Percentiles rank a stretch among this genome's conserved stretches.
Conservation (phyloP, 2,888 invertebrate species). For the Altica lythri region DNA sequence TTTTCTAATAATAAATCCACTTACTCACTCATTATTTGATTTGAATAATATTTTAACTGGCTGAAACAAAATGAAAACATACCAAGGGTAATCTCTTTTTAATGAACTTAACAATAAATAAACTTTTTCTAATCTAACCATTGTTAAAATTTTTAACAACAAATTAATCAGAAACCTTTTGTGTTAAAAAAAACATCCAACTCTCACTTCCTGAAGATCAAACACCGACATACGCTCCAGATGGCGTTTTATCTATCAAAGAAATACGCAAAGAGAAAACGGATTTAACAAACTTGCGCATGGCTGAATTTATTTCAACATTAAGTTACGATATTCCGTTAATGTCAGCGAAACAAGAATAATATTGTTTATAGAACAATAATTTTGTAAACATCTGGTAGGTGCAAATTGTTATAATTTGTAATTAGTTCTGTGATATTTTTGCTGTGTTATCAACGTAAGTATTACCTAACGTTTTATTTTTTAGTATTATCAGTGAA, state of each 20-base stretch:
- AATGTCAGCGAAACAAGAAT: conserved; percentile 15
- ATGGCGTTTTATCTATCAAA: not conserved
- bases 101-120: too few species aligned
- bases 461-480: conserved; percentile 1
- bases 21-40: too few species aligned
- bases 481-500: too few species aligned
- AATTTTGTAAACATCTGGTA: conserved; percentile 16
- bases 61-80: too few species aligned
- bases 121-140: too few species aligned
- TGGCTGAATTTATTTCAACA: not conserved
- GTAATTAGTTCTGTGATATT: conserved; percentile 15
- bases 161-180: too few species aligned
- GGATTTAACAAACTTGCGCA: not conserved
- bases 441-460: conserved; percentile 9
- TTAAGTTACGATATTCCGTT: conserved; percentile 1
- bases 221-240: conserved; percentile 6
- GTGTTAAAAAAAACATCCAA: too few species aligned
- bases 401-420: not conserved
- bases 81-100: too few species aligned
- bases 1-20: too few species aligned
- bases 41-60: too few species aligned
- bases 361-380: conserved; percentile 3
- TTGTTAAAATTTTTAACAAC: too few species aligned
- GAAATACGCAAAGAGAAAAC: conserved; percentile 3
- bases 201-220: conserved; percentile 10